Conservation (phyloP, 1,140 invertebrate species). For the Chionoecetes opilio region DNA sequence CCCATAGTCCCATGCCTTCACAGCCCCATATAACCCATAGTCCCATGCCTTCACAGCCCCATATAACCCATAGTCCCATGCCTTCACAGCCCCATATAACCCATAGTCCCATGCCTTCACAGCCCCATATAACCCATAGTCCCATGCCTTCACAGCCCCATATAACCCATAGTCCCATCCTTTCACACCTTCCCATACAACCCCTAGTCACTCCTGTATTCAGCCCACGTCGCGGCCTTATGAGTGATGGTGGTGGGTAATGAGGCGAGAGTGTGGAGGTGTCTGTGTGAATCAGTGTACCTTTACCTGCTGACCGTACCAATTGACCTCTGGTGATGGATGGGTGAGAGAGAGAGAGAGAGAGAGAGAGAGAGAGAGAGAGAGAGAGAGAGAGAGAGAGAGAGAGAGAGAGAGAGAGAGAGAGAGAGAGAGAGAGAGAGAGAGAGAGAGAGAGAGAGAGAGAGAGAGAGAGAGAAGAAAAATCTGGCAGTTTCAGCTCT, state of each 20-base stretch:
- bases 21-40: too few relatives aligned
- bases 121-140: too few relatives aligned
- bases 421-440: slow-evolving; percentile 41
- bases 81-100: too few relatives aligned
- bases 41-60: too few relatives aligned
- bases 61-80: too few relatives aligned
- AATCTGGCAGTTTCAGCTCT: too few relatives aligned
- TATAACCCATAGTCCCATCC: too few relatives aligned
- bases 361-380: not conserved
- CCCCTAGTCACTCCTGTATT: not conserved
- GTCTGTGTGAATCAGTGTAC: not conserved
- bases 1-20: too few relatives aligned
- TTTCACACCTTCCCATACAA: too few relatives aligned
- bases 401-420: slow-evolving; percentile 42
- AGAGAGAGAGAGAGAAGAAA: not conserved
- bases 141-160: too few relatives aligned
- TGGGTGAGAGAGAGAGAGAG: not conserved
- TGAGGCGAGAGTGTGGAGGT: not conserved
- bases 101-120: too few relatives aligned
- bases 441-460: not conserved
- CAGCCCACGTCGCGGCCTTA: not conserved
- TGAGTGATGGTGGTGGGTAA: not conserved
- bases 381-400: slow-evolving; percentile 51
- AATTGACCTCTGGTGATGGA: not conserved
- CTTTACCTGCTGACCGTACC: not conserved